Conservation (phyloP, 2,888 invertebrate species). For the Apocheima hispidaria region DNA sequence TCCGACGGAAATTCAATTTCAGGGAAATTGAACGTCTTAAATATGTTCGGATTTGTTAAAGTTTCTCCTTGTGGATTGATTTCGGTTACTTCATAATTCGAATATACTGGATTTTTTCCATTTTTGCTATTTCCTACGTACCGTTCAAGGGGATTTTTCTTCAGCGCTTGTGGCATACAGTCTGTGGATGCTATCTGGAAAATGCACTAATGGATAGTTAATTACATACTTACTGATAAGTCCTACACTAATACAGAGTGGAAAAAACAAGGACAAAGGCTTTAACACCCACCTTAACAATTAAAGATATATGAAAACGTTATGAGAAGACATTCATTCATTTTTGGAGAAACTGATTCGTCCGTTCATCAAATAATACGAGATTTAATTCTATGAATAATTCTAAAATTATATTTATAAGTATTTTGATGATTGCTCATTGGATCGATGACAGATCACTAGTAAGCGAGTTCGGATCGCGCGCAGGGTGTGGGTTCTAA, state of each 20-base stretch:
- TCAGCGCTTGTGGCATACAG: constrained; percentile 51
- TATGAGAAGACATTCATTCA: no score
- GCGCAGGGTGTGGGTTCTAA: no score
- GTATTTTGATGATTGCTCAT: no score
- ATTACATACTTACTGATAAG: neutral
- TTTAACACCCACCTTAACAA: no score
- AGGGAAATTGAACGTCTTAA: constrained; percentile 59
- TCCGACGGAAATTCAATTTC: constrained; percentile 58
- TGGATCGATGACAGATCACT: no score
- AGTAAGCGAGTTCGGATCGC: no score
- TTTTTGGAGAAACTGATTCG: no score
- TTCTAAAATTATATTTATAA: no score
- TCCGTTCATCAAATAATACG: no score
- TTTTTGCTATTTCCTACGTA: neutral
- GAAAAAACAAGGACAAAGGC: no score
- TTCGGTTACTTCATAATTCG: neutral
- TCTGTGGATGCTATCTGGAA: constrained; percentile 45
- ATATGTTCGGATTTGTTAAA: constrained; percentile 38
- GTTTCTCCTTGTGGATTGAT: constrained; percentile 34
- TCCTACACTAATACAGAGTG: neutral
- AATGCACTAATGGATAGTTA: neutral
- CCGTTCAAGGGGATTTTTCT: constrained; percentile 36
- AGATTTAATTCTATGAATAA: no score
- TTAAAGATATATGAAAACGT: no score
- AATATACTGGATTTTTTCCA: neutral